Base-by-base conservation (phyloP, 2,797 vertebrate species). In the Artibeus lituratus region DNA sequence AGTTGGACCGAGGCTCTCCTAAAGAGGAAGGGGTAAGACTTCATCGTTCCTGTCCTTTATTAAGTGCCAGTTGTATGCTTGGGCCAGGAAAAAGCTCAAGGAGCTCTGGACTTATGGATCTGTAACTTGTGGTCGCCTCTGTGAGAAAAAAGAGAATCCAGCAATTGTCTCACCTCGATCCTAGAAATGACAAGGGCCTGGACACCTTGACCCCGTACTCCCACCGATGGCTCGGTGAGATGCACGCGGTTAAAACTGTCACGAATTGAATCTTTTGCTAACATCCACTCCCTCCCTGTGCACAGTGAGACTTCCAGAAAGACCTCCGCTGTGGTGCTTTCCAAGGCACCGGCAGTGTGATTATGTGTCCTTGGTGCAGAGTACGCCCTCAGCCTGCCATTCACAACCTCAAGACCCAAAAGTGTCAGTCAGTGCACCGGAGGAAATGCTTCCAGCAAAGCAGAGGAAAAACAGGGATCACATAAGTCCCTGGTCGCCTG, bases 1-100 rank as follows among this genome's bases (percentile, higher is more conserved):
- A 77, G 73, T 95, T 95, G 91, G 78, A 97, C 73, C 3, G 51
- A 96, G 93, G 57, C 89, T 94, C 78, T 95, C 87, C 89, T 84
- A 65, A 97, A 96, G 95, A 97, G 85, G 72, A 95, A 95, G 59
- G 88, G 93, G 83, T 94, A 97, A 96, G 91, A 96, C 51, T 92
- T 90, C 76, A 82, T 96, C 77, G 55, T 97, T 97, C 70, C 26
- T 94, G 73, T 92, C 35, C 47, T 92, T 96, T 84, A 88, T 83
- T 92, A 94, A 96, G 32, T 92, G 51, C 72, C 65, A 44, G 37
- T 80, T 97, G 70, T 94, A 86, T 94, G 91, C 73, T 90, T 91
- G 67, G 95, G 74, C 67, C 49, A 67, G 55, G 80, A 87, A 76
- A 84, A 92, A 89, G n/a, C 91, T 94, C 44, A 35, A 91, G 67